Evolutionary conservation across 2,797 vertebrate species (phyloP).

Genomic region (Falco berigora): DNA sequence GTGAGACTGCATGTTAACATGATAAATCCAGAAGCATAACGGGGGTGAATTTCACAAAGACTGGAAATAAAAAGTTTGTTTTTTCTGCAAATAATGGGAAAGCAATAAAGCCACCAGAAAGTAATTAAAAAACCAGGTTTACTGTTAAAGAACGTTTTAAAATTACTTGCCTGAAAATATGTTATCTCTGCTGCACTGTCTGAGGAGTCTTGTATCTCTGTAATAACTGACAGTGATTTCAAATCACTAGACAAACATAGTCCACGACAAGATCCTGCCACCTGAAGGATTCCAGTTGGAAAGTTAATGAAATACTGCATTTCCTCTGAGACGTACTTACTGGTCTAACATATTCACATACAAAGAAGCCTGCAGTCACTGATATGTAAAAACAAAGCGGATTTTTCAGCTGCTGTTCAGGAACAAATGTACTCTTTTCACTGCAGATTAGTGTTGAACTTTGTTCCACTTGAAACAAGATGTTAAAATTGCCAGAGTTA

Average conservation of each 20-base stretch:
- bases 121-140: neutral
- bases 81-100: neutral
- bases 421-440: neutral
- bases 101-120: neutral
- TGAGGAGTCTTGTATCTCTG: conserved; percentile 75
- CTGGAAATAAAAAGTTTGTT: neutral
- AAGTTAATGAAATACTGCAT: neutral
- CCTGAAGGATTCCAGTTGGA: conserved; percentile 67
- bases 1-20: neutral
- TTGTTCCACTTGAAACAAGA: neutral
- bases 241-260: conserved; percentile 92
- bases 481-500: neutral
- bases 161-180: conserved; percentile 83
- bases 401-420: neutral
- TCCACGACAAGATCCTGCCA: conserved; percentile 85
- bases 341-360: neutral
- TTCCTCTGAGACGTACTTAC: neutral
- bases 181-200: conserved; percentile 79
- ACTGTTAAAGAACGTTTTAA: neutral
- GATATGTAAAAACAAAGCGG: neutral
- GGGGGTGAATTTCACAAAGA: neutral
- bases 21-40: neutral
- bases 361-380: neutral
- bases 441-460: neutral
- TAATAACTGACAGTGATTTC: conserved; percentile 89